Evolutionary conservation across 2,888 invertebrate genomes (phyloP).

Genomic region (Vannuccia rotundouncinata): DNA sequence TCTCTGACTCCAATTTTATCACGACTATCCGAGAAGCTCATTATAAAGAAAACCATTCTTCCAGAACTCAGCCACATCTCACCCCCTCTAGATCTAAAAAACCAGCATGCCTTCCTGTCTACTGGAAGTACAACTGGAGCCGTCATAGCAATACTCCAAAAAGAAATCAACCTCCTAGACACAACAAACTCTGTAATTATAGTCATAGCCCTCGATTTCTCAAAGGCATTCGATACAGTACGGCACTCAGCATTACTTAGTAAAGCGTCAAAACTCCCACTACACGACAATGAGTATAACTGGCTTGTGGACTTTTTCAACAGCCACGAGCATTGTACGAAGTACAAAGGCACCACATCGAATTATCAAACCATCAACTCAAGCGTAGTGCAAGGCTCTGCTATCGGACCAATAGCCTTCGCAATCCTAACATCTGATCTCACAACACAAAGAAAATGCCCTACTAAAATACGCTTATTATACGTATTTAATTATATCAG

Average conservation of each 20-base stretch:
- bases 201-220: conserved; percentile 23
- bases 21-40: conserved; percentile 19
- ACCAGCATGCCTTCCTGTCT: conserved; percentile 24
- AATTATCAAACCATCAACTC: conserved; percentile 26
- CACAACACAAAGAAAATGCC: conserved; percentile 11
- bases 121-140: conserved; percentile 19
- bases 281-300: conserved; percentile 12
- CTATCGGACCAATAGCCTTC: conserved; percentile 22
- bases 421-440: conserved; percentile 12
- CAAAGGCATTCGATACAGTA: conserved; percentile 20
- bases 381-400: conserved; percentile 21
- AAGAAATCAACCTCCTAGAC: conserved; percentile 5
- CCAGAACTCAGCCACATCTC: conserved; percentile 14
- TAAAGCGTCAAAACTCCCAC: conserved; percentile 26
- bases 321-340: conserved; percentile 26
- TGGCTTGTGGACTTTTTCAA: conserved; percentile 6
- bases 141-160: conserved; percentile 13
- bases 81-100: not conserved
- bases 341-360: conserved; percentile 23
- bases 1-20: conserved; percentile 17
- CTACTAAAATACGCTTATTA: conserved; percentile 16
- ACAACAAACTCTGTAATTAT: conserved; percentile 19
- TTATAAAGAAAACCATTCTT: conserved; percentile 19
- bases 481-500: not conserved
- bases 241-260: conserved; percentile 5